Evolutionary conservation across 2,113 vertebrate species (phyloP).

Genomic region (Aegotheles bennettii): DNA sequence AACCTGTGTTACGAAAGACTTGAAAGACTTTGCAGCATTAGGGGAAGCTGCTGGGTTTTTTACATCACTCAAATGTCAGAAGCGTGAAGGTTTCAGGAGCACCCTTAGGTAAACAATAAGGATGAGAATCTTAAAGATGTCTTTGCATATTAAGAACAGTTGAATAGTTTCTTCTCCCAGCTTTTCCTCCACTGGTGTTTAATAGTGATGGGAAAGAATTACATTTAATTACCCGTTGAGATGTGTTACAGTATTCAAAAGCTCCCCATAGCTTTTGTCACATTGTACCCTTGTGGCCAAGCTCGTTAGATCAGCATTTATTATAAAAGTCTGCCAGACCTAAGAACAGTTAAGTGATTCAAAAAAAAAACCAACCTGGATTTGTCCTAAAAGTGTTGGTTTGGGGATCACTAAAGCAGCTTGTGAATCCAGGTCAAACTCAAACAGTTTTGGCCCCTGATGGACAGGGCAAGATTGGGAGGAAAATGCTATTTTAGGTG

Average conservation of each 20-base stretch:
- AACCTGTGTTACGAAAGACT: neutral
- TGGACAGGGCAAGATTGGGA: neutral
- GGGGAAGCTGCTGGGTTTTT: neutral
- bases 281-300: neutral
- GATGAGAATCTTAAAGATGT: neutral
- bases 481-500: neutral
- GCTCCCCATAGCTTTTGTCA: neutral
- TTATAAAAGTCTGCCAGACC: neutral
- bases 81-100: neutral
- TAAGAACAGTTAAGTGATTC: neutral
- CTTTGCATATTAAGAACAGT: neutral
- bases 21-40: neutral
- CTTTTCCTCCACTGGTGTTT: too few species aligned
- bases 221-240: neutral
- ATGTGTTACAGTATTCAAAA: neutral
- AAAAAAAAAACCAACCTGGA: accelerated
- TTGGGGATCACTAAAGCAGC: neutral
- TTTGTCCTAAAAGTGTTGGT: neutral
- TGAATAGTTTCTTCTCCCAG: too few species aligned
- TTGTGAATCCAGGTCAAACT: neutral
- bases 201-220: neutral
- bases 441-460: neutral
- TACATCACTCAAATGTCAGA: neutral
- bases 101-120: neutral
- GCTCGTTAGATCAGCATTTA: neutral